Evolutionary conservation across 1,140 invertebrate species (phyloP).

Genomic region (roundworm (Caenorhabditis elegans)): DNA sequence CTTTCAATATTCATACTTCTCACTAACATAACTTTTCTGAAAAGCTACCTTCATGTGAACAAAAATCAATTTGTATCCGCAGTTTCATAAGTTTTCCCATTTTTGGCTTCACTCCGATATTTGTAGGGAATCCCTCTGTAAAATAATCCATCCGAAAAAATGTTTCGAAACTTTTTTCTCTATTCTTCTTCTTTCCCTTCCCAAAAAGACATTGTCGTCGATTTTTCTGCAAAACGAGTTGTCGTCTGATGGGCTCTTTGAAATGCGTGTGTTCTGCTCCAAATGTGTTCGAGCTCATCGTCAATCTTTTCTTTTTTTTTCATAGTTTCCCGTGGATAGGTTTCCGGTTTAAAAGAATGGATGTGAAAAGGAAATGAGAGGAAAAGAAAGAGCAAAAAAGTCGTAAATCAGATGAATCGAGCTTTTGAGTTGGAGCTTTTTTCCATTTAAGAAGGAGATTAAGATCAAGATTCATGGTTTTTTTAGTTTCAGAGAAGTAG

Average conservation of each 20-base stretch:
- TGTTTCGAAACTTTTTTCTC: slow-evolving; percentile 11
- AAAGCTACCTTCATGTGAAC: too few species aligned
- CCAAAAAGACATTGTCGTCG: neutral
- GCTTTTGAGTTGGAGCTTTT: neutral
- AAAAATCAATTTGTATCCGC: too few species aligned
- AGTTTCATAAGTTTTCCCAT: too few species aligned
- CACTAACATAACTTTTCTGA: too few species aligned
- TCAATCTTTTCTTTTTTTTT: neutral
- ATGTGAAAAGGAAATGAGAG: neutral
- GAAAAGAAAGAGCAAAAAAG: neutral
- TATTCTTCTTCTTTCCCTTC: neutral
- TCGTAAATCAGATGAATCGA: neutral
- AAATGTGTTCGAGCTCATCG: neutral
- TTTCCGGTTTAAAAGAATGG: neutral
- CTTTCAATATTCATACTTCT: too few species aligned
- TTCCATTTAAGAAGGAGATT: too few species aligned
- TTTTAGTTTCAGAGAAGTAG: too few species aligned
- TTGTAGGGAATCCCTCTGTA: too few species aligned
- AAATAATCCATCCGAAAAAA: slow-evolving; percentile 21
- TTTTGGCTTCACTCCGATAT: too few species aligned
- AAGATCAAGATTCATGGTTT: too few species aligned
- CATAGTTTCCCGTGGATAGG: neutral
- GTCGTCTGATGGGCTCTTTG: neutral
- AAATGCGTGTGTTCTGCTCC: neutral
- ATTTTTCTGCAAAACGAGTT: neutral